Evolutionary conservation across 1,140 invertebrate species (phyloP).

Genomic region (Ladona fulva): DNA sequence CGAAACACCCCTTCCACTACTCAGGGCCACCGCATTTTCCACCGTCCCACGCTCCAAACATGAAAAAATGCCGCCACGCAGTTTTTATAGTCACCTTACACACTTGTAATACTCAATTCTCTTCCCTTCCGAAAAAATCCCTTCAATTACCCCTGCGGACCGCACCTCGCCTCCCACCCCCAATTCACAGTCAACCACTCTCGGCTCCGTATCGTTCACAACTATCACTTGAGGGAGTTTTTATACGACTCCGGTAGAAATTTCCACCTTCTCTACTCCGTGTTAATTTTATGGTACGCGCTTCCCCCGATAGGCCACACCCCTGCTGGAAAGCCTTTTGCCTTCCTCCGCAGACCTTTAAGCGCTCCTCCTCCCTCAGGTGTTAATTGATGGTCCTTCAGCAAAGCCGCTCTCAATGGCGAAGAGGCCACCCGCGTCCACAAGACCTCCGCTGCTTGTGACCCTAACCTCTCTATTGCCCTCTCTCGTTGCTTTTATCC

Average conservation of each 20-base stretch:
- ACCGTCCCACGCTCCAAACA: too few species aligned
- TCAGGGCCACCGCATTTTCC: too few species aligned
- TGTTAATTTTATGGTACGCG: neutral
- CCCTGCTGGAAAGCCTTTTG: neutral
- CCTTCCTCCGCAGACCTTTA: neutral
- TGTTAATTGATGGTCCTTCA: constrained; percentile 3
- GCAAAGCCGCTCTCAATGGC: neutral
- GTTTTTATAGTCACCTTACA: too few species aligned
- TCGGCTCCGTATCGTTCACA: too few species aligned
- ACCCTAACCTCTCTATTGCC: neutral
- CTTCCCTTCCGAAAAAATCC: neutral
- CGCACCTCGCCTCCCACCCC: too few species aligned
- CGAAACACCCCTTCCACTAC: too few species aligned
- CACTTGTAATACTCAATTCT: neutral
- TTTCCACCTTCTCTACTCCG: neutral
- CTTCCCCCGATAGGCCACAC: neutral
- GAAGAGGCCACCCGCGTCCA: neutral
- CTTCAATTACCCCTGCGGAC: neutral
- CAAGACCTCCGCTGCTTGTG: neutral
- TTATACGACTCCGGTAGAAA: neutral
- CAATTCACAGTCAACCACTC: too few species aligned
- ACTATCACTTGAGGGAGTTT: too few species aligned
- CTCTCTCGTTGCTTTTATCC: neutral
- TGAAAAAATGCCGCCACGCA: too few species aligned
- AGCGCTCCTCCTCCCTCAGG: neutral